Percentiles rank a stretch among this genome's conserved stretches.
phyloP scores from a whole-genome alignment of 64 coral and sea anemone species.

The Stylophora pistillata region DNA sequence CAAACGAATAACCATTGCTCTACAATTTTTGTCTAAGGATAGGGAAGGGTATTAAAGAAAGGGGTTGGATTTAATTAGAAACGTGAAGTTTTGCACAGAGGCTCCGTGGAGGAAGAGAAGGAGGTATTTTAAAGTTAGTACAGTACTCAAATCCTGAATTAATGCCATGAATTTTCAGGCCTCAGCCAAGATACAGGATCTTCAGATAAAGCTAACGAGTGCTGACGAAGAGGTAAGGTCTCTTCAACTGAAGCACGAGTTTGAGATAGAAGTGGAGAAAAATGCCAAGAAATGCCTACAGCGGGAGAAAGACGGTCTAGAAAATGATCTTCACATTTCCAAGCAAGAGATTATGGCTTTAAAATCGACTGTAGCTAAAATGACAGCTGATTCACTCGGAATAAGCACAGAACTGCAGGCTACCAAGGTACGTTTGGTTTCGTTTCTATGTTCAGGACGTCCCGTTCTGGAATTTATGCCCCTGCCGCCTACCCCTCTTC shows the following conservation, averaged over 20 bases:
- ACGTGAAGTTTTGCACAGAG: no score
- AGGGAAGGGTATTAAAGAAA: no score
- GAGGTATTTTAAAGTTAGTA: background rate
- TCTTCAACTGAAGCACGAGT: constrained; percentile 75
- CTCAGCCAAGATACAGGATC: constrained; percentile 73
- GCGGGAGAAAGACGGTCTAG: constrained; percentile 54
- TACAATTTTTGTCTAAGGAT: no score
- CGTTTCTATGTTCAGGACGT: background rate
- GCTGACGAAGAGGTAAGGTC: constrained; percentile 78
- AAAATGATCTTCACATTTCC: constrained; percentile 64
- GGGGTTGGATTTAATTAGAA: no score
- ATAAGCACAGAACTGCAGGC: constrained; percentile 87
- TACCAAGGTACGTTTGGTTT: constrained; percentile 66
- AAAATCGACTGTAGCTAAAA: constrained; percentile 70
- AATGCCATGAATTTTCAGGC: constrained; percentile 4
- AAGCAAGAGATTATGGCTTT: constrained; percentile 72
- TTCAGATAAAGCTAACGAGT: constrained; percentile 40
- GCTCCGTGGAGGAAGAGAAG: no score
- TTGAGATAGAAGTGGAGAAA: constrained; percentile 83
- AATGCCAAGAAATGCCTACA: constrained; percentile 55
- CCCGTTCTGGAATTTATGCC: background rate
- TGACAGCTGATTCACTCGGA: constrained; percentile 71
- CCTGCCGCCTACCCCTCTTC: background rate
- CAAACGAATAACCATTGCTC: no score
- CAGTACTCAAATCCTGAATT: background rate